phyloP scores from a whole-genome alignment of 2,888 invertebrate genomes.

The Andrena bicolor region DNA sequence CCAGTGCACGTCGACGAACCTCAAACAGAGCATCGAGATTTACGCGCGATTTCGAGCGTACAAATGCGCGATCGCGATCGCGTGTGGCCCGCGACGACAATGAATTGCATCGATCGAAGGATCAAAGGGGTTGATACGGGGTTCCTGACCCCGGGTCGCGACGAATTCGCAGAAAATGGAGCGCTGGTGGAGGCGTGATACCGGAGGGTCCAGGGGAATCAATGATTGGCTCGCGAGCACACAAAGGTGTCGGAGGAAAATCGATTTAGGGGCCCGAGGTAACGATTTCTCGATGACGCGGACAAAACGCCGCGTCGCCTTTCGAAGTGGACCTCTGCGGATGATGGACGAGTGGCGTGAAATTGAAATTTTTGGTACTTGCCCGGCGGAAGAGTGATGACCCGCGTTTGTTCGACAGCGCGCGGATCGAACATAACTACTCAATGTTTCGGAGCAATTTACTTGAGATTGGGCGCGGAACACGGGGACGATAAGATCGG shows the following conservation, averaged over 20 bases:
- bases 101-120: background rate
- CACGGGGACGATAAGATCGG: slow-evolving; percentile 5
- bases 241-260: slow-evolving; percentile 38
- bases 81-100: slow-evolving; percentile 18
- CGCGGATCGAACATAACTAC: background rate
- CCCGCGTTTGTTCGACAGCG: background rate
- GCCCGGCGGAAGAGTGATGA: background rate
- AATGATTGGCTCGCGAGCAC: background rate
- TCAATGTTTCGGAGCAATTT: background rate
- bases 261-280: slow-evolving; percentile 41
- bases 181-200: slow-evolving; percentile 12
- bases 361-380: slow-evolving; percentile 35
- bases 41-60: slow-evolving; percentile 30
- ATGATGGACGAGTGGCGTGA: slow-evolving; percentile 30
- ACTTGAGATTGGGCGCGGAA: background rate
- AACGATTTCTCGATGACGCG: slow-evolving; percentile 58
- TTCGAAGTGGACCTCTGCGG: background rate
- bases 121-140: slow-evolving; percentile 7
- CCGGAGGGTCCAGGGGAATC: background rate
- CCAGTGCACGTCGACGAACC: slow-evolving; percentile 7
- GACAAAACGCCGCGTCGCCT: slow-evolving; percentile 12
- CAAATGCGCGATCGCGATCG: slow-evolving; percentile 31
- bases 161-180: slow-evolving; percentile 12
- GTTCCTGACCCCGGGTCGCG: slow-evolving; percentile 25
- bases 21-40: slow-evolving; percentile 29